These are phyloP conservation scores for Seladonia tumulorum DNA, from an alignment of 2,888 invertebrate genomes.

Conservation along the genomic window DNA sequence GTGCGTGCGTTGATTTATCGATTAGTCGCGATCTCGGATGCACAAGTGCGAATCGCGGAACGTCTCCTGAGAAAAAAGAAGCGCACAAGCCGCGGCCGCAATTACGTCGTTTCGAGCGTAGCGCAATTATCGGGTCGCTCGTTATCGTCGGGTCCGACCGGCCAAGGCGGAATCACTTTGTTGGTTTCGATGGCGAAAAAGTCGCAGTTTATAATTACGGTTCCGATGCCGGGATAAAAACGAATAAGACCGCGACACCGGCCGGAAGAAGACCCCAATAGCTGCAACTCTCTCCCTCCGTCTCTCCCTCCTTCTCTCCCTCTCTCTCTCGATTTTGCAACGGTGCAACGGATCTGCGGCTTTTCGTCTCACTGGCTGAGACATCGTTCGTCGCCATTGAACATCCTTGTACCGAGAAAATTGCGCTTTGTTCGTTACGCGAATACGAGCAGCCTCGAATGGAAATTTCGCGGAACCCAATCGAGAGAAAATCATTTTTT, in stretches of 20 bases:
- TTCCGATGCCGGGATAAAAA: background rate
- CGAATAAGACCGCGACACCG: background rate
- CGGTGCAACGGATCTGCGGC: too few relatives aligned
- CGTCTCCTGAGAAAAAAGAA: conserved; percentile 30
- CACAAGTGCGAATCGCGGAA: conserved; percentile 18
- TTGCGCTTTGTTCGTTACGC: conserved; percentile 32
- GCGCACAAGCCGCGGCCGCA: conserved; percentile 36
- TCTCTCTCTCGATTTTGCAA: background rate
- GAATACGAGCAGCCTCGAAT: conserved; percentile 14
- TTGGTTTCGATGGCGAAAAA: conserved; percentile 47
- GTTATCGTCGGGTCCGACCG: conserved; percentile 45
- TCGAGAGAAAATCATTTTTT: background rate
- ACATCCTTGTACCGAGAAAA: conserved; percentile 17
- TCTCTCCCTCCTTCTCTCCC: background rate
- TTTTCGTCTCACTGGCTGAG: background rate
- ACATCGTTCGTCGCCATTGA: conserved; percentile 32
- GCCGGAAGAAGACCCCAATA: background rate
- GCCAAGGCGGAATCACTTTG: conserved; percentile 57
- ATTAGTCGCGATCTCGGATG: conserved; percentile 39
- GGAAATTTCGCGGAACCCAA: conserved; percentile 4
- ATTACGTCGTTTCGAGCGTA: conserved; percentile 54
- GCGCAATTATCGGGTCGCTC: conserved; percentile 64
- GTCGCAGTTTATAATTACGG: conserved; percentile 60
- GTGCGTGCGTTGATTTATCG: conserved; percentile 66
- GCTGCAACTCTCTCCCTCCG: too few relatives aligned